These are phyloP conservation scores for Phalacrocorax brasilianus DNA, from an alignment of 2,113 vertebrate genomes.

Conservation along the genomic window DNA sequence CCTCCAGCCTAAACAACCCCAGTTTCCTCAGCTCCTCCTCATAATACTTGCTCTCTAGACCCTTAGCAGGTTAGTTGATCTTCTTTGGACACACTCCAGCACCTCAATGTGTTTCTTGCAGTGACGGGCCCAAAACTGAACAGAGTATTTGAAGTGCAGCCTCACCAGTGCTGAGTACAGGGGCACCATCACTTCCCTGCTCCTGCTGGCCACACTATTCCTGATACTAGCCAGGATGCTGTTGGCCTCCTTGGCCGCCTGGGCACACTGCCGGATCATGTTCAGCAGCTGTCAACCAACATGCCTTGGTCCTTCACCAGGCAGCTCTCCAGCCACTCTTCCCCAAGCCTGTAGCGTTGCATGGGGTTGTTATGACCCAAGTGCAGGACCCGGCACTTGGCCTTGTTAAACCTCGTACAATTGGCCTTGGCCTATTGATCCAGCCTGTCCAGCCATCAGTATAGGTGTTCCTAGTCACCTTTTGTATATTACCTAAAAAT, in stretches of 20 bases:
- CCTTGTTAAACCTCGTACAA: background rate
- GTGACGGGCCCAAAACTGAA: background rate
- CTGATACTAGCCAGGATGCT: background rate
- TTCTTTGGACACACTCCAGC: fast-evolving
- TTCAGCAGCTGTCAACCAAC: background rate
- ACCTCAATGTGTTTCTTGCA: background rate
- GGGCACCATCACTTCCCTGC: fast-evolving
- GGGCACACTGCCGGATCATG: background rate
- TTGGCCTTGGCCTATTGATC: background rate
- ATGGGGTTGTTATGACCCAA: background rate
- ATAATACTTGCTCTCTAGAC: too few relatives aligned
- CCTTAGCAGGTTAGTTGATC: background rate
- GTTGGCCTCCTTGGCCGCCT: background rate
- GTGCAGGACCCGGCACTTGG: background rate
- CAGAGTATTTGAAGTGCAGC: fast-evolving
- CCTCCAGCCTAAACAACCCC: background rate
- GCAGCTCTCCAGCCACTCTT: background rate
- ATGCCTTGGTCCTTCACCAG: fast-evolving
- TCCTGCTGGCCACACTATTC: background rate
- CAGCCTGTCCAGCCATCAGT: background rate
- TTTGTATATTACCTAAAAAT: background rate
- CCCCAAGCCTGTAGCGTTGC: background rate
- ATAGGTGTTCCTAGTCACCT: background rate
- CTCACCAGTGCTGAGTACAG: fast-evolving
- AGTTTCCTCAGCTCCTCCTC: background rate